These are phyloP conservation scores for Tryphoninae sp. DNA, from an alignment of 2,888 invertebrate species.

Conservation along the genomic window DNA sequence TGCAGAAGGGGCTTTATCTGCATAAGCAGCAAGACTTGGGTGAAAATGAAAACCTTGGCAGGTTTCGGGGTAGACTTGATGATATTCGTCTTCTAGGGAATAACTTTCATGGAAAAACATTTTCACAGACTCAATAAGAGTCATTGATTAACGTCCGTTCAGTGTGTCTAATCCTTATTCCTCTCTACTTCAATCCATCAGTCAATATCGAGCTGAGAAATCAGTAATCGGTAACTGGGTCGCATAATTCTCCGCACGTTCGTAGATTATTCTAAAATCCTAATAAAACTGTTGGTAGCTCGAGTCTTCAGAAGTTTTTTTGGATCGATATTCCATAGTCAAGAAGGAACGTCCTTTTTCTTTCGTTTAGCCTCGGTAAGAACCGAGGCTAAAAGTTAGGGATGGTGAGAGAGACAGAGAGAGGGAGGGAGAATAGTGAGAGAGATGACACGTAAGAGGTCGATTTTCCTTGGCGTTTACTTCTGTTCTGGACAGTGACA, in stretches of 20 bases:
- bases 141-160: no score
- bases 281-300: slow-evolving; percentile 52
- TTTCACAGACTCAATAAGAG: no score
- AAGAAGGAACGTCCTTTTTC: not conserved
- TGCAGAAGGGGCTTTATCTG: slow-evolving; percentile 50
- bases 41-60: slow-evolving; percentile 45
- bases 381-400: slow-evolving; percentile 19
- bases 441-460: slow-evolving; percentile 74
- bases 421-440: slow-evolving; percentile 60
- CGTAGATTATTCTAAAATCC: slow-evolving; percentile 71
- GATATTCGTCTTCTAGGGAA: not conserved
- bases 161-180: no score
- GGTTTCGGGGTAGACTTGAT: not conserved
- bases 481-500: slow-evolving; percentile 80
- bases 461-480: slow-evolving; percentile 78
- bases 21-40: slow-evolving; percentile 3
- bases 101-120: not conserved
- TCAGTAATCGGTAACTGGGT: slow-evolving; percentile 43
- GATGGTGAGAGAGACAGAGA: slow-evolving; percentile 53
- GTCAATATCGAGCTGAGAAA: slow-evolving; percentile 16
- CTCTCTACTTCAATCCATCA: not conserved
- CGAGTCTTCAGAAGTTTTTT: no score
- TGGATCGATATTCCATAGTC: not conserved
- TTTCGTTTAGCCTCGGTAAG: not conserved
- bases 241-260: slow-evolving; percentile 27